Conservation (phyloP, 2,888 invertebrate species). For the Lasius fuliginosus region DNA sequence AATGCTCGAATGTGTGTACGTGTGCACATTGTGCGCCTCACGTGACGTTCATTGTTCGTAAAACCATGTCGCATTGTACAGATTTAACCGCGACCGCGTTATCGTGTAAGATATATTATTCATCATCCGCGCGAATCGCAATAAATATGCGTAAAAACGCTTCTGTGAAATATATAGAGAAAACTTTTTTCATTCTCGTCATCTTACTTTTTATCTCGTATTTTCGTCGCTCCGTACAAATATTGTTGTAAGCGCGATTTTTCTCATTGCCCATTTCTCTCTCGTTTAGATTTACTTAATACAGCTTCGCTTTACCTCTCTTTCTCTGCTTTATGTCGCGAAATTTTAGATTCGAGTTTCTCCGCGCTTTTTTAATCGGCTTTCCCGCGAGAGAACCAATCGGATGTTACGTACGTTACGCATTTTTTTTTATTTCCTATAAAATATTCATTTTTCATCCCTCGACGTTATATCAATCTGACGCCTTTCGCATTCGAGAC, state of each 20-base stretch:
- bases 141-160: not conserved
- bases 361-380: conserved; percentile 10
- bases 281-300: conserved; percentile 8
- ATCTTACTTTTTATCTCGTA: not conserved
- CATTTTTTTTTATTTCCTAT: conserved; percentile 32
- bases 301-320: not conserved
- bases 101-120: conserved; percentile 32
- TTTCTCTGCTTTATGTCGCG: not conserved
- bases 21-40: conserved; percentile 20
- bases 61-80: conserved; percentile 18
- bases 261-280: not conserved
- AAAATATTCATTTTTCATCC: conserved; percentile 55
- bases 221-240: not conserved
- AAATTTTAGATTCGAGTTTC: not conserved
- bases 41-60: conserved; percentile 27
- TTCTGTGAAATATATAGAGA: not conserved
- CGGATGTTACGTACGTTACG: conserved; percentile 14
- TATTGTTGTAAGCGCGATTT: not conserved
- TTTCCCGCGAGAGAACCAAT: not conserved
- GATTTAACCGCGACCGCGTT: conserved; percentile 18
- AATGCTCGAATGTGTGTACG: not conserved
- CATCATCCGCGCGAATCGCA: not conserved
- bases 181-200: not conserved
- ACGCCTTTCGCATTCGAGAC: conserved; percentile 29
- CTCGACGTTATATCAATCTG: conserved; percentile 31